A percentile compares a stretch with the other conserved stretches of the same genome.
Conservation (phyloP, 2,888 invertebrate genomes). For the Scaptomyza cyrtandrae region DNA sequence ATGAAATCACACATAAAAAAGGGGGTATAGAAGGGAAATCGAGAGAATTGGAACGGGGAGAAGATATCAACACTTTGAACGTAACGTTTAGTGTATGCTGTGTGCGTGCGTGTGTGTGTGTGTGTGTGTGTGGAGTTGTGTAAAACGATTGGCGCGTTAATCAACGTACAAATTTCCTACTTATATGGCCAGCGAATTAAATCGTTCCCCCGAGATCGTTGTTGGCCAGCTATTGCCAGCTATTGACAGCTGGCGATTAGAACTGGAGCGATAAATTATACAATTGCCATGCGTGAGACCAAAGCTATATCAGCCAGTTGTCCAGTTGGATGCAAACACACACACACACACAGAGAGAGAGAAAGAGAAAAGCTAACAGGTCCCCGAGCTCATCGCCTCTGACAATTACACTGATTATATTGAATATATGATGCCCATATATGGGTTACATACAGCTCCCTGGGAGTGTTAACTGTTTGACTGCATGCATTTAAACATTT, state of each 20-base stretch:
- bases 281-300: slow-evolving; percentile 80
- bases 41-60: slow-evolving; percentile 12
- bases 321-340: slow-evolving; percentile 30
- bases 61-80: slow-evolving; percentile 67
- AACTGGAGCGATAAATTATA: slow-evolving; percentile 81
- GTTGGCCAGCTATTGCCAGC: slow-evolving; percentile 33
- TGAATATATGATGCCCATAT: slow-evolving; percentile 77
- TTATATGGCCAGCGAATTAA: slow-evolving; percentile 82
- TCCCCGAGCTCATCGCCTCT: slow-evolving; percentile 68
- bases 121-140: slow-evolving; percentile 52
- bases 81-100: slow-evolving; percentile 29
- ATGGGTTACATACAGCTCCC: slow-evolving; percentile 50
- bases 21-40: neutral
- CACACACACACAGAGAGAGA: neutral
- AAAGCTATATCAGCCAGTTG: slow-evolving; percentile 20
- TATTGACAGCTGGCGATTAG: slow-evolving; percentile 81
- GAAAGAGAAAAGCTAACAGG: slow-evolving; percentile 28
- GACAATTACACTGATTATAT: slow-evolving; percentile 81
- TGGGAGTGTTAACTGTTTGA: slow-evolving; percentile 70
- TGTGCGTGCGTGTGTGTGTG: neutral
- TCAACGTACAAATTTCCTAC: slow-evolving; percentile 82
- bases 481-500: slow-evolving; percentile 25
- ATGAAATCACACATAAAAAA: slow-evolving; percentile 72
- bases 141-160: slow-evolving; percentile 82
- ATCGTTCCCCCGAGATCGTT: slow-evolving; percentile 83